Base-by-base conservation (phyloP, 2,113 vertebrate species). In the Choloepus hoffmanni region DNA sequence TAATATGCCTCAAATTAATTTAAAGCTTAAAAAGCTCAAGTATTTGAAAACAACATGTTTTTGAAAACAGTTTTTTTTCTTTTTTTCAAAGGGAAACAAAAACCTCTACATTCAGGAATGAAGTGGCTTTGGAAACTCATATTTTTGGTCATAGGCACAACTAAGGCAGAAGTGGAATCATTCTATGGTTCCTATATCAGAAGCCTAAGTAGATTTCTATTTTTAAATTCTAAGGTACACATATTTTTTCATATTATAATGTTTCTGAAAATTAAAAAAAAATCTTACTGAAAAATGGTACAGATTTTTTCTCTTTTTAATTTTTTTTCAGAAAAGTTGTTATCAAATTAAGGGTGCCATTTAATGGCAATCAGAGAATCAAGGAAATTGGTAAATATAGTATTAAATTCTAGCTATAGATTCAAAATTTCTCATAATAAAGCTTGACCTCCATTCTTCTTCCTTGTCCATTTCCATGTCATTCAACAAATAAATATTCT, bases 21-120 rank as follows among this genome's bases (percentile, higher is more conserved):
- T 74, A 72, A 93, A 89, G 40, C 28, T 73, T 89, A 89, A 92
- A 95, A 95, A 23, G 7, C 40, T 73, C 10, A 84, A 23, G 5
- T 13, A 13, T 82, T 87, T 96, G 21, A 73, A 16, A 55, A 65
- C 48, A 23, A 82, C 2, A n/a, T 72, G 7, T 2, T 83, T 94
- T 96, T 62, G 9, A 95, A 91, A 95, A 79, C 4, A 36, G 36
- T 36, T 36, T 36, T 36, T 36, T 36, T 36, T 36, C 9, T 33
- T n/a, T 74, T 96, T 96, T 82, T 77, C 45, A 74, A 68, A 78
- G n/a, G 48, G 8, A 4, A 86, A 68, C 48, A 4, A 53, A 78
- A 21, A 36, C 4, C 12, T 77, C 24, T 93, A 30, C 26, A 43
- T 30, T 83, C 9, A 70, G 48, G 14, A 89, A 73, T 85, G 7